These are phyloP conservation scores for Drosophila arizonae DNA, from an alignment of 1,140 invertebrate species.

Conservation along the genomic window DNA sequence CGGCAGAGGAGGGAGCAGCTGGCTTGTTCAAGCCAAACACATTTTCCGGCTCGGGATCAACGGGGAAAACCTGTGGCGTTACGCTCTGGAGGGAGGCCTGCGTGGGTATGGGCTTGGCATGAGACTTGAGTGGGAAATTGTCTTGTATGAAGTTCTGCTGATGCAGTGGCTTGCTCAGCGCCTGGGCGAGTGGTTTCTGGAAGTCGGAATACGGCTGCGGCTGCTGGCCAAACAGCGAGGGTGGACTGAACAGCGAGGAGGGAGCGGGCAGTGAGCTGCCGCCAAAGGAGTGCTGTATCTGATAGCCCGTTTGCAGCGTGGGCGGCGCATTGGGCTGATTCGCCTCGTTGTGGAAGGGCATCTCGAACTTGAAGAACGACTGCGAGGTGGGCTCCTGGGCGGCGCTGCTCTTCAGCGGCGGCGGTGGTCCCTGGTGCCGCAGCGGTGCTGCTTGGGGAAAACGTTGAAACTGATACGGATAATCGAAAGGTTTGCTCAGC, in stretches of 20 bases:
- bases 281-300: constrained; percentile 78
- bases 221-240: constrained; percentile 65
- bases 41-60: constrained; percentile 56
- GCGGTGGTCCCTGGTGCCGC: constrained; percentile 43
- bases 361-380: constrained; percentile 82
- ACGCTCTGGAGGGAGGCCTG: constrained; percentile 72
- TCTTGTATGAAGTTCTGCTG: constrained; percentile 77
- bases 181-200: constrained; percentile 62
- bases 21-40: constrained; percentile 57
- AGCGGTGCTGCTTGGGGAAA: constrained; percentile 55
- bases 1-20: constrained; percentile 22
- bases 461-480: constrained; percentile 72
- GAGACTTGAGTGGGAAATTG: constrained; percentile 44
- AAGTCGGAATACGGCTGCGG: constrained; percentile 59
- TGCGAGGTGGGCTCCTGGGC: constrained; percentile 76
- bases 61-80: constrained; percentile 73
- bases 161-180: constrained; percentile 66
- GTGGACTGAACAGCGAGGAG: constrained; percentile 70
- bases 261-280: constrained; percentile 45
- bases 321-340: constrained; percentile 56
- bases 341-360: constrained; percentile 72
- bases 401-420: constrained; percentile 36
- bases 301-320: constrained; percentile 76
- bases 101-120: constrained; percentile 60
- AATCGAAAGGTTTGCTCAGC: constrained; percentile 70